phyloP scores from a whole-genome alignment of 2,797 vertebrate species.

The Gila robusta region DNA sequence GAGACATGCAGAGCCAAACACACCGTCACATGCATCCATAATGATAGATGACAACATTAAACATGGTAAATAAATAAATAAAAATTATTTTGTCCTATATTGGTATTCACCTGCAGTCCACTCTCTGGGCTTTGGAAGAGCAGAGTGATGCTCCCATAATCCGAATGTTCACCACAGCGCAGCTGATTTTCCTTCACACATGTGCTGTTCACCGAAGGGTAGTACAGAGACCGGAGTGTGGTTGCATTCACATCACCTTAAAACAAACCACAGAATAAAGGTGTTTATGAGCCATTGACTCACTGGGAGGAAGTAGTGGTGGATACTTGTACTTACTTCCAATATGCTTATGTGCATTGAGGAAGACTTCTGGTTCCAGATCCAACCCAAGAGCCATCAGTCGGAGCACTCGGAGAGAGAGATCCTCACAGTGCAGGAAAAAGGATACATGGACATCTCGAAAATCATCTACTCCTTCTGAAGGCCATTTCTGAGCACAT shows the following conservation, averaged over 20 bases:
- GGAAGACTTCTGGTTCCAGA: constrained; percentile 73
- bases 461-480: constrained; percentile 63
- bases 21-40: not conserved
- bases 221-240: constrained; percentile 77
- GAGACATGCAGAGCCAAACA: not conserved
- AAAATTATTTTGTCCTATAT: too few species aligned
- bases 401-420: constrained; percentile 74
- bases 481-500: constrained; percentile 74
- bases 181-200: constrained; percentile 73
- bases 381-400: constrained; percentile 75
- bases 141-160: constrained; percentile 81
- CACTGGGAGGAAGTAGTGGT: not conserved
- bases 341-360: constrained; percentile 68
- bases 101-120: constrained; percentile 76
- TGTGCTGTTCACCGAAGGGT: constrained; percentile 69
- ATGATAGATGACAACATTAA: not conserved
- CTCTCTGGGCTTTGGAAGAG: constrained; percentile 72
- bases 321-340: constrained; percentile 69
- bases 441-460: constrained; percentile 66
- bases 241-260: constrained; percentile 69
- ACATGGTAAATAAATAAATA: too few species aligned
- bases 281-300: not conserved
- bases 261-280: constrained; percentile 17
- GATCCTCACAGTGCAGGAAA: constrained; percentile 74
- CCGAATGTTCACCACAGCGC: constrained; percentile 81